Base-by-base conservation (phyloP, 2,113 vertebrate genomes). In the Tricholaema leucomelas region DNA sequence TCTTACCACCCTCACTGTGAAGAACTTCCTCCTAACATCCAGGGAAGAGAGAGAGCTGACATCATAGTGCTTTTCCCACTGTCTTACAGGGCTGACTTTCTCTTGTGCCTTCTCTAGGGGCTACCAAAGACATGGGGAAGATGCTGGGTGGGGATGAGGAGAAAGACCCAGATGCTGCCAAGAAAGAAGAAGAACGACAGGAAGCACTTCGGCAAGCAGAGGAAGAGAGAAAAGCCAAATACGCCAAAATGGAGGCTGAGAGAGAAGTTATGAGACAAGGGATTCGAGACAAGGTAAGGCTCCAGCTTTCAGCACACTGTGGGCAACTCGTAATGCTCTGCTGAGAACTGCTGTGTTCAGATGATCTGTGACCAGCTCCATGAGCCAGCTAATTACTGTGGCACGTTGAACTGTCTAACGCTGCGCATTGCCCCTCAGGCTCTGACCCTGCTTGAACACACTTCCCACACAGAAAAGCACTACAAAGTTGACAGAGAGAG, bases 201-300 rank as follows among this genome's bases (percentile, higher is more conserved):
- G 99, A 99, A 93, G 99, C 99, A 0, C 97, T 99, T 80, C 96
- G 98, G 75, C 99, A 99, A 90, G 97, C 98, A 65, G 99, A 99
- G 88, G 99, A 99, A 78, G 99, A 99, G 91, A 98, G 99, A 90
- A 99, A 99, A 97, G 98, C 98, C 81, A 99, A 99, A 95, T 99
- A 98, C 36, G 98, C 98, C 90, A 98, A 97, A 94, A 99, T 99
- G 98, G 99, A 99, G 86, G 98, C 98, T 3, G 99, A 99, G 96
- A 98, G 99, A 70, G 99, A 99, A 98, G 97, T 96, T 67, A 91
- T 99, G 98, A 97, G 99, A 63, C 99, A 99, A 98, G 98, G 98
- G 44, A 99, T 99, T 95, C 97, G 99, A 9, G 99, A 99, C 90
- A 99, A 99, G 98, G 99, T 99, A 96, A n/a, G 96, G 2, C 4